phyloP scores from a whole-genome alignment of 2,888 invertebrate genomes.

The Branchellion lobata region DNA sequence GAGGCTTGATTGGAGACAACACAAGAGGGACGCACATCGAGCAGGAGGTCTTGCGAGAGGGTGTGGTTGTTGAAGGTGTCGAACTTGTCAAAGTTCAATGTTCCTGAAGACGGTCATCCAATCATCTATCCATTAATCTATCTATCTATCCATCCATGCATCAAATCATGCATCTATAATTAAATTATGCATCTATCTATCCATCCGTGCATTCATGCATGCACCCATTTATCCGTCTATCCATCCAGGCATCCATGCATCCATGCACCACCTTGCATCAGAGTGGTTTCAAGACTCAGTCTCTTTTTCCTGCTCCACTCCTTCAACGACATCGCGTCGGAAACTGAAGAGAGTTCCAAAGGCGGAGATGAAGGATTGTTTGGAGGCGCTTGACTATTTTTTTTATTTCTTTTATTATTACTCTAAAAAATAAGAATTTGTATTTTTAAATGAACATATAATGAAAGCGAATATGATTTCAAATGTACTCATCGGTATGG shows the following conservation, averaged over 20 bases:
- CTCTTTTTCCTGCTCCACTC: neutral
- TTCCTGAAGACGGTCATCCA: too few relatives aligned
- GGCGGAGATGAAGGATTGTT: too few relatives aligned
- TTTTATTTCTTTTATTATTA: neutral
- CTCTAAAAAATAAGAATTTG: neutral
- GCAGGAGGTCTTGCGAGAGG: slow-evolving; percentile 2
- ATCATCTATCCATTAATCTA: too few relatives aligned
- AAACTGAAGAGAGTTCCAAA: neutral
- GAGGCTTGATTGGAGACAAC: too few relatives aligned
- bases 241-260: too few relatives aligned
- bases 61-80: slow-evolving; percentile 16
- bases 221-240: too few relatives aligned
- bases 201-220: too few relatives aligned
- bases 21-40: neutral
- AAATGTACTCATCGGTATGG: neutral
- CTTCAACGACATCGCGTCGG: slow-evolving; percentile 3
- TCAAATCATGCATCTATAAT: slow-evolving; percentile 5
- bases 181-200: too few relatives aligned
- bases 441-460: neutral
- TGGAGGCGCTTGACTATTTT: too few relatives aligned
- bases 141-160: too few relatives aligned
- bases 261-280: slow-evolving; percentile 16
- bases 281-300: neutral
- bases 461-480: neutral
- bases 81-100: neutral